Base-by-base conservation (phyloP, 2,888 invertebrate species). In the Drosophila recens region DNA sequence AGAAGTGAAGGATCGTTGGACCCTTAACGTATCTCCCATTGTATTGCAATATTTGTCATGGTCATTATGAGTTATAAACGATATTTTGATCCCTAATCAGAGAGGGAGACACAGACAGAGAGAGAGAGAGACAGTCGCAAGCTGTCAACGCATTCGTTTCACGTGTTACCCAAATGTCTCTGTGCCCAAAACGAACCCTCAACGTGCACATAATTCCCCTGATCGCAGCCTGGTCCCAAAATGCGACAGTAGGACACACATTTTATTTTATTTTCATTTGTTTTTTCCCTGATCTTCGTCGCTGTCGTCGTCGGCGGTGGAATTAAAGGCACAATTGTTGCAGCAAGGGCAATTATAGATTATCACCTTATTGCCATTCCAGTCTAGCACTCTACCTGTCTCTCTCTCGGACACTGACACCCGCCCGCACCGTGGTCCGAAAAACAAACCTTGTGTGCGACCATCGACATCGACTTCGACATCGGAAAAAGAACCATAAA, bases 271-370 rank as follows among this genome's bases (percentile, higher is more conserved):
- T 27, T 27, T 17, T 17, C 17, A 17, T 17, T 82, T 73, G 63
- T 62, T 48, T 4, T 48, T 48, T 30, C 6, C 23, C 4, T 9
- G 23, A 13, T 27, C 13, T 27, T 65, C 30, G 48, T 62, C 54
- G 57, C 51, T 34, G 49, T 53, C 56, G 57, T 57, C 66, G 72
- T 52, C 67, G 87, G 71, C 87, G 83, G 81, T 72, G 78, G 80
- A 79, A 86, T 89, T 86, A 87, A 90, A 80, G 77, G 70, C 65
- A 86, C 87, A 89, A 89, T 89, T 83, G 87, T 75, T 80, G 69
- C 72, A 81, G 89, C 84, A 70, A 72, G 72, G 80, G 80, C 86
- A 90, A 90, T 90, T 90, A 90, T 85, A 82, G 90, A 90, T 90
- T 84, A 87, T 87, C 84, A 74, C 84, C 80, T 75, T 75, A 27